Evolutionary conservation across 2,888 invertebrate genomes (phyloP).

Genomic region (Noctua janthe): DNA sequence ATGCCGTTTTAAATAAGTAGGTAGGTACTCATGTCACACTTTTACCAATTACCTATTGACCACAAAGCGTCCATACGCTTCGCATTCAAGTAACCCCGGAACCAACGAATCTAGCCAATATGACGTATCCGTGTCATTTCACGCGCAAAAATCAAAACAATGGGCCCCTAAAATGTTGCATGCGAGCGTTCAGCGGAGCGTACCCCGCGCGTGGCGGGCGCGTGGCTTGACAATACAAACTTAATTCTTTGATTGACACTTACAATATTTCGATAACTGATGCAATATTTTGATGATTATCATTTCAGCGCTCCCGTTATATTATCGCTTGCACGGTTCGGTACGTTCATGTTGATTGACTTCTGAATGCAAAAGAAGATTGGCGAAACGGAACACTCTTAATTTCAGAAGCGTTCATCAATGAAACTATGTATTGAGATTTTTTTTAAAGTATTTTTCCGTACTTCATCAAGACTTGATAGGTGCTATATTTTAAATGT

Average conservation of each 20-base stretch:
- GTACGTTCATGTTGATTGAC: constrained; percentile 73
- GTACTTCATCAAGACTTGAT: too few species aligned
- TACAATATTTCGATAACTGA: constrained; percentile 91
- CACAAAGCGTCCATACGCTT: constrained; percentile 10
- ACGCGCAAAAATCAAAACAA: constrained; percentile 87
- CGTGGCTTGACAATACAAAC: constrained; percentile 85
- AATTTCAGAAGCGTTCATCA: background rate
- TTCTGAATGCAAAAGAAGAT: constrained; percentile 68
- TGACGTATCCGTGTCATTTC: constrained; percentile 77
- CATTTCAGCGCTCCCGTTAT: constrained; percentile 76
- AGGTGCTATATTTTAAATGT: too few species aligned
- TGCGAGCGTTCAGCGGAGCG: constrained; percentile 77
- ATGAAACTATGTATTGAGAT: background rate
- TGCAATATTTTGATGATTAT: constrained; percentile 91
- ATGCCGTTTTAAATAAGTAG: background rate
- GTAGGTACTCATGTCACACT: background rate
- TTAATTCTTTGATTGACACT: constrained; percentile 91
- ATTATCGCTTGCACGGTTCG: constrained; percentile 84
- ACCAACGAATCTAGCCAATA: constrained; percentile 63
- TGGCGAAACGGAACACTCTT: background rate
- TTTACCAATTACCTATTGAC: background rate
- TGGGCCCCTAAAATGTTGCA: constrained; percentile 82
- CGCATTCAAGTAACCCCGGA: constrained; percentile 13
- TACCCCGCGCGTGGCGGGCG: constrained; percentile 77
- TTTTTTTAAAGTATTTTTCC: too few species aligned